Evolutionary conservation across 2,113 vertebrate species (phyloP).

Genomic region (Etia nguti): DNA sequence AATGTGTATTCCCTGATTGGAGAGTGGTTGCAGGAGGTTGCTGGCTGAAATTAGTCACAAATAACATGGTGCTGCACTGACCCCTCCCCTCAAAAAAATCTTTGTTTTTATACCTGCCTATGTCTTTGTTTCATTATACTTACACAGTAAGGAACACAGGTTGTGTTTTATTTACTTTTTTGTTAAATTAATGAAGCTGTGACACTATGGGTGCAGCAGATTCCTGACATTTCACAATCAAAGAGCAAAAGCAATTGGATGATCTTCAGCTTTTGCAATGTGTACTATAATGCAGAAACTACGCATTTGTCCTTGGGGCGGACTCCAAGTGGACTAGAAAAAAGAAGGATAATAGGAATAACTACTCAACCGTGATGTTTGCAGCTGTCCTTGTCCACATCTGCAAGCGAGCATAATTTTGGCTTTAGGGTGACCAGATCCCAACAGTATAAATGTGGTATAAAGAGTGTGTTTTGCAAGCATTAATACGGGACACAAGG

Average conservation of each 20-base stretch:
- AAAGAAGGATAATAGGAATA: not conserved
- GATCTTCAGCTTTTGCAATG: not conserved
- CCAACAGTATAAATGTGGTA: not conserved
- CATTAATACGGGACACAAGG: not conserved
- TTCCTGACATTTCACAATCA: not conserved
- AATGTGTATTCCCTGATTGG: not conserved
- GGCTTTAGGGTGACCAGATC: not conserved
- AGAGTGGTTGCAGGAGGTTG: not conserved
- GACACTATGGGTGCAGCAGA: not conserved
- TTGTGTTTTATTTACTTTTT: not conserved
- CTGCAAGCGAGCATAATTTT: not conserved
- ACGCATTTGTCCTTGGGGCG: not conserved
- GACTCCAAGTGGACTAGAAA: not conserved
- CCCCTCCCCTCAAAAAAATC: too few relatives aligned
- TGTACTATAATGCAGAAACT: not conserved
- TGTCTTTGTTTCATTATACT: not conserved
- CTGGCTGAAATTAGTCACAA: not conserved
- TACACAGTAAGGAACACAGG: not conserved
- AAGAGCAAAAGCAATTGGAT: rapidly evolving
- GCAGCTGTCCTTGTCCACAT: not conserved
- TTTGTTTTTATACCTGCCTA: not conserved
- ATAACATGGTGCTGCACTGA: not conserved
- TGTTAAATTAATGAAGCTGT: not conserved
- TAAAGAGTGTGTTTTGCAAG: not conserved
- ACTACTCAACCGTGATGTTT: not conserved